Percentiles rank a stretch among this genome's conserved stretches.
phyloP scores from a whole-genome alignment of 2,888 invertebrate genomes.

The Geotrupes spiniger region DNA sequence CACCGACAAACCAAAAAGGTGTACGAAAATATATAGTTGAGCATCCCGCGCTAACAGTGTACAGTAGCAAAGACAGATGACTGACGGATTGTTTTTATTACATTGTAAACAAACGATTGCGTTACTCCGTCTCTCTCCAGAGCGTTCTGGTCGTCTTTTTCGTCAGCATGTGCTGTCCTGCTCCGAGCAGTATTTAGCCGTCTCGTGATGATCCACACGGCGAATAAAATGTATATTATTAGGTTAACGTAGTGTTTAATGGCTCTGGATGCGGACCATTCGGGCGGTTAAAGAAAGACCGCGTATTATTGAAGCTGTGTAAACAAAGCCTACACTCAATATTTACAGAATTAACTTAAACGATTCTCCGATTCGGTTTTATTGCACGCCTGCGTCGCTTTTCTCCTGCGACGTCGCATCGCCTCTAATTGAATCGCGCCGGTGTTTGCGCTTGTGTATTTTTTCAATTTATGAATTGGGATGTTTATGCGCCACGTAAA shows the following conservation, averaged over 20 bases:
- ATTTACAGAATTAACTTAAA: constrained; percentile 19
- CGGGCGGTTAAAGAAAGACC: constrained; percentile 33
- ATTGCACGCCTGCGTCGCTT: constrained; percentile 15
- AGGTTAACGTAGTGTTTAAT: constrained; percentile 41
- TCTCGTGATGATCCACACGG: constrained; percentile 26
- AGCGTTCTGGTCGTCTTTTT: constrained; percentile 26
- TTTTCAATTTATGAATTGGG: background rate
- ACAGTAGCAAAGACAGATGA: constrained; percentile 51
- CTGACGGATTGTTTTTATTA: constrained; percentile 51
- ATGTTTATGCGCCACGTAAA: background rate
- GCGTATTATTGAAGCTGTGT: constrained; percentile 31
- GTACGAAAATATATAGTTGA: background rate
- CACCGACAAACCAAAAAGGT: too few relatives aligned
- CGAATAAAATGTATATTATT: constrained; percentile 44
- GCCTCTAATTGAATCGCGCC: background rate
- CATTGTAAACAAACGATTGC: constrained; percentile 48
- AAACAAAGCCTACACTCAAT: constrained; percentile 26
- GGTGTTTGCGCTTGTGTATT: too few relatives aligned
- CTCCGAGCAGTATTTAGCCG: constrained; percentile 6
- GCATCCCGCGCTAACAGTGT: constrained; percentile 35
- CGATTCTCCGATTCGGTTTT: constrained; percentile 20
- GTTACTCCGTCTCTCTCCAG: constrained; percentile 28
- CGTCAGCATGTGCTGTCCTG: constrained; percentile 17
- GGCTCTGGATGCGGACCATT: constrained; percentile 38
- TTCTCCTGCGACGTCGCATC: background rate